Evolutionary conservation across 2,888 invertebrate species (phyloP).

Genomic region (Noctua fimbriata): DNA sequence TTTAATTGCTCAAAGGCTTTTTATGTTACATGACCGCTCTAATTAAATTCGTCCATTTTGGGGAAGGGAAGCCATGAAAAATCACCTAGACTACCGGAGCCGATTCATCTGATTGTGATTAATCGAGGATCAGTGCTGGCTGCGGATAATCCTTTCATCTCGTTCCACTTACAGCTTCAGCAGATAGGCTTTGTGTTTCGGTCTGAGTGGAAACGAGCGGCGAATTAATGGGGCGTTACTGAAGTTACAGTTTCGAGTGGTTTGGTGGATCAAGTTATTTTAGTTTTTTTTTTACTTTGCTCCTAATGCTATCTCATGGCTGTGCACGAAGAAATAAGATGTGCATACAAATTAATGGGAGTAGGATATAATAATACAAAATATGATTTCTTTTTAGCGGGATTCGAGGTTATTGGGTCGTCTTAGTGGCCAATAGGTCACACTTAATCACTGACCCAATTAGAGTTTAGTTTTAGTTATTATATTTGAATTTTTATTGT

Average conservation of each 20-base stretch:
- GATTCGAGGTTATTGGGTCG: not conserved
- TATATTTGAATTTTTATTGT: not conserved
- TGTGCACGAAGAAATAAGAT: not conserved
- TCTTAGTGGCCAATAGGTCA: not conserved
- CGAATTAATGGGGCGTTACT: constrained; percentile 14
- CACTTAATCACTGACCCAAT: not conserved
- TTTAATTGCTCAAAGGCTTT: not conserved
- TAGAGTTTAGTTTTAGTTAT: not conserved
- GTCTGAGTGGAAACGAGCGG: constrained; percentile 4
- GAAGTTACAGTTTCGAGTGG: constrained; percentile 9
- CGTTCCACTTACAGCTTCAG: constrained; percentile 58
- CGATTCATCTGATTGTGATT: constrained; percentile 64
- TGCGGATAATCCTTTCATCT: constrained; percentile 66
- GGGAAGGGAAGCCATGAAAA: constrained; percentile 42
- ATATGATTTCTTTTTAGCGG: not conserved
- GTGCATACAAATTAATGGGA: not conserved
- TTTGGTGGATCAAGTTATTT: not conserved
- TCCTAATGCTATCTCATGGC: no score
- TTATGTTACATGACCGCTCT: constrained; percentile 1
- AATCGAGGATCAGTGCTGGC: constrained; percentile 58
- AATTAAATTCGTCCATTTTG: constrained; percentile 31
- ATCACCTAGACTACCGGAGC: constrained; percentile 40
- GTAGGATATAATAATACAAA: not conserved
- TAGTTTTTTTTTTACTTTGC: no score
- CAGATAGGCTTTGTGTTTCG: constrained; percentile 49